Evolutionary conservation across 2,113 vertebrate genomes (phyloP), one percentile per base, ranked within the genome.

Genomic region (Leucoraja erinaceus): DNA sequence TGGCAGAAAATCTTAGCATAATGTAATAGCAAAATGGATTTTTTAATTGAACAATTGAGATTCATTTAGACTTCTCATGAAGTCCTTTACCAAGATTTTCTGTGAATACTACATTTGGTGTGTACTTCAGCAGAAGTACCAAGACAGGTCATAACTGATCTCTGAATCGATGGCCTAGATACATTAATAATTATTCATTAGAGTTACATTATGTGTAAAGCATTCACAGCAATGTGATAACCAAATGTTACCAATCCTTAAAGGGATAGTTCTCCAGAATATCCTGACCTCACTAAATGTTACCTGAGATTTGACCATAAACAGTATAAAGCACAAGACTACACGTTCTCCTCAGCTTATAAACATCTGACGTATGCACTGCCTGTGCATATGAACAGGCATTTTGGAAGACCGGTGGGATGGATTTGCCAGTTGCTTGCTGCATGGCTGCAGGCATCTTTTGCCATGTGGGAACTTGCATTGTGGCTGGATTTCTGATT

Each of bases 41-140:
- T 90, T 90, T 70, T 47, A 18, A 38, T 38, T 70, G 18, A 70
- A 38, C 66, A 72, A 91, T 91, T 91, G 88, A 20, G 88, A 91
- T 66, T 6, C 6, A 47, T 91, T 68, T 38, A 38, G 66, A 38
- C 33, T 90, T 70, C 88, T 70, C 63, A 91, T 70, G 66, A 18
- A 91, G 63, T 33, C 18, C 63, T 66, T 47, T 38, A 31, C 88
- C 88, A 91, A 38, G 14, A 7, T 91, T 70, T 68, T 18, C 63
- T 38, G 18, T 91, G 61, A 68, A 90, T 22, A 90, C 1, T 28
- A 68, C 31, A 63, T 66, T 63, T 63, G 84, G 5, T 66, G 28
- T 90, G 16, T 47, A 20, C 66, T 70, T 91, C 18, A 91, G n/a
- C 31, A 47, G 10, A 61, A 12, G 14, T 63, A 38, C 18, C 31